Evolutionary conservation across 2,113 vertebrate species (phyloP).

Genomic region (human): DNA sequence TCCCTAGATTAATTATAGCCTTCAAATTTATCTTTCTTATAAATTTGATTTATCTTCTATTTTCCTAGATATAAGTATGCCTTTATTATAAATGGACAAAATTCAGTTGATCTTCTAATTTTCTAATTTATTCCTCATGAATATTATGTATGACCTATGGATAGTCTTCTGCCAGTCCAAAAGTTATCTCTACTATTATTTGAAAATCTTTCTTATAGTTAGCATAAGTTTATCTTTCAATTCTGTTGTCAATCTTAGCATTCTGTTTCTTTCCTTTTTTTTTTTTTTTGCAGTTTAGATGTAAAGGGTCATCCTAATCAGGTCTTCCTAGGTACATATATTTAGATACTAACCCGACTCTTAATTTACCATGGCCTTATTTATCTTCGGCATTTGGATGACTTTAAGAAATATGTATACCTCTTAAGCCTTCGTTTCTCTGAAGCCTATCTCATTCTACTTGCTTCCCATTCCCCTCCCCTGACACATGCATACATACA

Average conservation of each 20-base stretch:
- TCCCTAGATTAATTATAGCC: constrained; percentile 23
- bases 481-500: background rate
- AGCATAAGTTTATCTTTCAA: constrained; percentile 37
- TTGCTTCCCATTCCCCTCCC: background rate
- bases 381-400: constrained; percentile 25
- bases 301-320: background rate
- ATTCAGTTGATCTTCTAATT: constrained; percentile 17
- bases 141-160: constrained; percentile 10
- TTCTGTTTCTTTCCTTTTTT: constrained; percentile 5
- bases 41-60: background rate
- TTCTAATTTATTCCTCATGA: constrained; percentile 44
- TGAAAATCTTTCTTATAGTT: constrained; percentile 7
- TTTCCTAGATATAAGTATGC: constrained; percentile 2
- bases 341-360: constrained; percentile 37
- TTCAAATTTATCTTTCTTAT: constrained; percentile 28
- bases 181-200: background rate
- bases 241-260: background rate
- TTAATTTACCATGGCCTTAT: background rate
- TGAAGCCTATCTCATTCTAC: background rate
- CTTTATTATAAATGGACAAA: constrained; percentile 44
- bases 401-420: constrained; percentile 21
- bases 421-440: constrained; percentile 37
- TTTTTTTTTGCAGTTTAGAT: background rate
- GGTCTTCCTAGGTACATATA: background rate
- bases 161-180: background rate